phyloP scores from a whole-genome alignment of 2,888 invertebrate genomes.

The Leucania comma region DNA sequence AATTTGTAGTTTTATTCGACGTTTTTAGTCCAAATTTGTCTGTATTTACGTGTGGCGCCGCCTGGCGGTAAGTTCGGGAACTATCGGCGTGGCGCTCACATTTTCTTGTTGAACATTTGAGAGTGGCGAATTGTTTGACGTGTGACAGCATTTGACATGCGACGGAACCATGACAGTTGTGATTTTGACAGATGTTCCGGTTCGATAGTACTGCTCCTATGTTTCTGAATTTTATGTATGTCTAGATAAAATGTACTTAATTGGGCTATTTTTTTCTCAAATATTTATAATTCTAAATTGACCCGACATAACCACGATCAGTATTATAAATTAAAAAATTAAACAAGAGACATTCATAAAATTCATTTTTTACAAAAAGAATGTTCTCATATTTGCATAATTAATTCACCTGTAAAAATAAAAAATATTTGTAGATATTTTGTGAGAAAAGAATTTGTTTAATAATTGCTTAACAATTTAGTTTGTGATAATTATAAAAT shows the following conservation, averaged over 20 bases:
- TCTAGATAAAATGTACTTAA: slow-evolving; percentile 40
- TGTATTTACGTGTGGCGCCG: slow-evolving; percentile 67
- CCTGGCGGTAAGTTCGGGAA: slow-evolving; percentile 37
- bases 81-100: slow-evolving; percentile 49
- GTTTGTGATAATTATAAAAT: neutral
- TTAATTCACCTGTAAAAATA: neutral
- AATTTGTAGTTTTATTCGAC: slow-evolving; percentile 82
- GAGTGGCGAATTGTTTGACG: slow-evolving; percentile 52
- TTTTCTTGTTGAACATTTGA: slow-evolving; percentile 67
- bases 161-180: slow-evolving; percentile 63
- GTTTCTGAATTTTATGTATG: slow-evolving; percentile 37
- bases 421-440: slow-evolving; percentile 24
- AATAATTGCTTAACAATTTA: neutral
- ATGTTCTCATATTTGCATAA: neutral
- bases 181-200: slow-evolving; percentile 46
- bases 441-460: neutral
- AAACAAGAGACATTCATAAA: slow-evolving; percentile 33
- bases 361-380: slow-evolving; percentile 1
- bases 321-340: slow-evolving; percentile 32
- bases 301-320: slow-evolving; percentile 19
- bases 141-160: slow-evolving; percentile 55
- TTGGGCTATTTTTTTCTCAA: slow-evolving; percentile 1
- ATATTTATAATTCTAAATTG: slow-evolving; percentile 1
- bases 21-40: slow-evolving; percentile 78
- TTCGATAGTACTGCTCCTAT: slow-evolving; percentile 32